Conservation (phyloP, 2,797 vertebrate genomes). For the Malurus splendens region DNA sequence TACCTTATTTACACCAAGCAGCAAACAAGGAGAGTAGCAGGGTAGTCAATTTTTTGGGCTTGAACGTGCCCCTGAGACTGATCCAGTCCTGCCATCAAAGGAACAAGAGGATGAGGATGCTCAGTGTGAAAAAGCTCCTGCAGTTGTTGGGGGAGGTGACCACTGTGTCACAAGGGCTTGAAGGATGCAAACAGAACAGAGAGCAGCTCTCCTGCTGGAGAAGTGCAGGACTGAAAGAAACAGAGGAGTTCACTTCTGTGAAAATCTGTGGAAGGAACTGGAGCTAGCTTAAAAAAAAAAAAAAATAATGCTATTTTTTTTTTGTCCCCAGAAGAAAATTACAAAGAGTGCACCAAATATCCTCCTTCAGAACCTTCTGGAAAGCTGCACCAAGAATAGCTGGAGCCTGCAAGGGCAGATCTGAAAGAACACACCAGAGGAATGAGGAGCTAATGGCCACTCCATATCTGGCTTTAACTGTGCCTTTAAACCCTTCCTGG, state of each 20-base stretch:
- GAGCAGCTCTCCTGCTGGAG: neutral
- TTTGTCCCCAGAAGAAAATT: neutral
- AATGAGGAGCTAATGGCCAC: neutral
- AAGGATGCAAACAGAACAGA: neutral
- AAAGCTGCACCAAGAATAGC: neutral
- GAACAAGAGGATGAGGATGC: neutral
- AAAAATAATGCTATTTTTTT: no score
- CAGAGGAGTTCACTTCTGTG: neutral
- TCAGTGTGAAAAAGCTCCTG: neutral
- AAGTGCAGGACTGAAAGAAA: neutral
- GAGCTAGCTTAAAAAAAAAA: neutral
- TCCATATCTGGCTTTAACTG: neutral
- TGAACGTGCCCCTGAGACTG: neutral
- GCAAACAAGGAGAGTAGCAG: neutral
- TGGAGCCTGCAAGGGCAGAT: neutral
- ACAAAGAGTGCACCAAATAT: neutral
- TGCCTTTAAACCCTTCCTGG: neutral
- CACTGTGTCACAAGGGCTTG: neutral
- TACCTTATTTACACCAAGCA: slow-evolving; percentile 26
- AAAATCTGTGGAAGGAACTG: neutral
- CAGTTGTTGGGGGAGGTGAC: neutral
- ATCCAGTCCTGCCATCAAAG: neutral
- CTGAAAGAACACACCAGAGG: neutral
- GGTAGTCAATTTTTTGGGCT: neutral
- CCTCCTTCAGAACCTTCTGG: neutral